These are phyloP conservation scores for Ptychadena robeensis DNA, from an alignment of 2,797 vertebrate genomes.

Conservation along the genomic window DNA sequence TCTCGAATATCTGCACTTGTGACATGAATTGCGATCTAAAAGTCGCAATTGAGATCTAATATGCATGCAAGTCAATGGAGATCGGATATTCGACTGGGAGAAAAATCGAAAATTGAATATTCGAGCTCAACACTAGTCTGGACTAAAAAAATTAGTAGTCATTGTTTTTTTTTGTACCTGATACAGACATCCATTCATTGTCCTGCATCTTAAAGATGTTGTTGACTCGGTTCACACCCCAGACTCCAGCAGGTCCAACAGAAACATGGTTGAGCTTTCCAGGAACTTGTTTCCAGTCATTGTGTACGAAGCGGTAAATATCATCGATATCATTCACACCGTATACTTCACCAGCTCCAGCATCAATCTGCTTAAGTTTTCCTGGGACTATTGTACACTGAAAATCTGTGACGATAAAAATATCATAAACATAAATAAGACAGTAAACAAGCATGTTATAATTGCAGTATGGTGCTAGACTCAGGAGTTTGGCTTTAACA, in stretches of 20 bases:
- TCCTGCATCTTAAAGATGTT: constrained; percentile 14
- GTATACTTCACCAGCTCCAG: not conserved
- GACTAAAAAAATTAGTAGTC: too few species aligned
- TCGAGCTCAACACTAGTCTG: too few species aligned
- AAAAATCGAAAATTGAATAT: too few species aligned
- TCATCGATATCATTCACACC: not conserved
- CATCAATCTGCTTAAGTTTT: not conserved
- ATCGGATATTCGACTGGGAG: too few species aligned
- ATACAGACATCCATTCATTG: not conserved
- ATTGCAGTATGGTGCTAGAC: too few species aligned
- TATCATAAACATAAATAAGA: too few species aligned
- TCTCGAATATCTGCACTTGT: too few species aligned
- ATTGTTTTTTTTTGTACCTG: constrained; percentile 19
- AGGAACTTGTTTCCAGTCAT: not conserved
- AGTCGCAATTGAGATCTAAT: too few species aligned
- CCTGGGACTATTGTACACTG: not conserved
- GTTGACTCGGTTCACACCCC: not conserved
- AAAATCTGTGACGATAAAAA: not conserved
- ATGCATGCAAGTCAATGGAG: too few species aligned
- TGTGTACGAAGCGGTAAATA: not conserved
- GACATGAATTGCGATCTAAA: too few species aligned
- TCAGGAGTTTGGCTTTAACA: too few species aligned
- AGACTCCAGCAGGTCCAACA: constrained; percentile 19
- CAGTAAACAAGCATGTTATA: too few species aligned
- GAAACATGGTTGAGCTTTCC: not conserved